Evolutionary conservation across 2,888 invertebrate species (phyloP).

Genomic region (Rambutsinella grinnellia): DNA sequence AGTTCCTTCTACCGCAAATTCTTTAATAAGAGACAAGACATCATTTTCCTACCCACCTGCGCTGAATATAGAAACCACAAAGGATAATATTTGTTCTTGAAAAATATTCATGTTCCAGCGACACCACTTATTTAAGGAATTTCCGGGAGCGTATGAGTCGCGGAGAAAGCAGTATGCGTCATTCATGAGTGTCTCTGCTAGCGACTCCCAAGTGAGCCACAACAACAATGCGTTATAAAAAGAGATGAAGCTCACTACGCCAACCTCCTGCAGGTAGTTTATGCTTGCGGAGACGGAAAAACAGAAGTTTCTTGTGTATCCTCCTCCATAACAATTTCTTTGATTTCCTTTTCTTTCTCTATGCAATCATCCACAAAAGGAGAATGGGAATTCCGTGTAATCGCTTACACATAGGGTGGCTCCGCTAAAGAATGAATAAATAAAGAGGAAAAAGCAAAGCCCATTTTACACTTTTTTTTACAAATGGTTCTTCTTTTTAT

Average conservation of each 20-base stretch:
- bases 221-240: not conserved
- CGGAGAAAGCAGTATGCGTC: not conserved
- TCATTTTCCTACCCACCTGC: too few relatives aligned
- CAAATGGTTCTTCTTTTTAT: not conserved
- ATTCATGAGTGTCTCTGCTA: not conserved
- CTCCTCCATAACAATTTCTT: not conserved
- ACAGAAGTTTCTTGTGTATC: not conserved
- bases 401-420: not conserved
- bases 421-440: not conserved
- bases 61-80: not conserved
- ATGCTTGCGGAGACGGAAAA: not conserved
- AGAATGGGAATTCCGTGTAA: not conserved
- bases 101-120: too few relatives aligned
- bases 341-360: not conserved
- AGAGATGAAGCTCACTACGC: not conserved
- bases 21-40: not conserved
- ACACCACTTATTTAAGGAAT: too few relatives aligned
- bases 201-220: conserved; percentile 8
- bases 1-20: not conserved
- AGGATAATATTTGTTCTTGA: not conserved
- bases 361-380: not conserved
- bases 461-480: not conserved
- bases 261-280: not conserved
- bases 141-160: not conserved
- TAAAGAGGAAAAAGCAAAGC: not conserved